These are phyloP conservation scores for Dynastes tityus DNA, from an alignment of 2,888 invertebrate genomes.

Conservation along the genomic window DNA sequence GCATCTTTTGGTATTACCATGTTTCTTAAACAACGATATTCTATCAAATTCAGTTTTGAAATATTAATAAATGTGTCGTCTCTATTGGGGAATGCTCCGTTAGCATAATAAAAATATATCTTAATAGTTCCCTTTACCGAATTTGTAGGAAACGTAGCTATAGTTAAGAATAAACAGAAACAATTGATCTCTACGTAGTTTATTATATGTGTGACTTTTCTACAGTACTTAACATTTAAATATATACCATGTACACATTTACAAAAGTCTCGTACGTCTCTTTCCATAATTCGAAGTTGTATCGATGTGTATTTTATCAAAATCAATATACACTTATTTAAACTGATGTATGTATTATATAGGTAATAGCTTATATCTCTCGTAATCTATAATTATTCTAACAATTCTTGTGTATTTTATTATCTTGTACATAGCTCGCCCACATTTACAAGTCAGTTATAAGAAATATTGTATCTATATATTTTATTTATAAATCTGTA, in stretches of 20 bases:
- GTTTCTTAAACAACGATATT: conserved; percentile 39
- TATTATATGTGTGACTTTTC: conserved; percentile 34
- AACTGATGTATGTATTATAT: conserved; percentile 27
- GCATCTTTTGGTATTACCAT: conserved; percentile 23
- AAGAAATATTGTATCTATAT: conserved; percentile 39
- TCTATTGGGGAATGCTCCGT: conserved; percentile 7
- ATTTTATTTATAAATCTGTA: conserved; percentile 51
- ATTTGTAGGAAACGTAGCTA: conserved; percentile 10
- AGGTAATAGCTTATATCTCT: conserved; percentile 11
- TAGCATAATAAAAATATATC: background rate
- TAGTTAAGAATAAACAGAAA: conserved; percentile 23
- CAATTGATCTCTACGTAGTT: conserved; percentile 33
- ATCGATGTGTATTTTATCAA: conserved; percentile 20
- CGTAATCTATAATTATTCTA: conserved; percentile 33
- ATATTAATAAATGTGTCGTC: conserved; percentile 37
- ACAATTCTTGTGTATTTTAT: conserved; percentile 26
- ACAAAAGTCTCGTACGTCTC: background rate
- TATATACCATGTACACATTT: conserved; percentile 12
- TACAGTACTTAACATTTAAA: conserved; percentile 32
- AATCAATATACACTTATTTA: conserved; percentile 28
- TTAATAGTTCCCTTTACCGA: conserved; percentile 10
- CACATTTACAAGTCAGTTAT: conserved; percentile 31
- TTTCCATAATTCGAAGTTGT: conserved; percentile 22
- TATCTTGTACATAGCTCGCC: conserved; percentile 35
- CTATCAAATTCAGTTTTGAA: conserved; percentile 3